phyloP scores from a whole-genome alignment of 2,797 vertebrate genomes.

The Aldrovandia affinis region DNA sequence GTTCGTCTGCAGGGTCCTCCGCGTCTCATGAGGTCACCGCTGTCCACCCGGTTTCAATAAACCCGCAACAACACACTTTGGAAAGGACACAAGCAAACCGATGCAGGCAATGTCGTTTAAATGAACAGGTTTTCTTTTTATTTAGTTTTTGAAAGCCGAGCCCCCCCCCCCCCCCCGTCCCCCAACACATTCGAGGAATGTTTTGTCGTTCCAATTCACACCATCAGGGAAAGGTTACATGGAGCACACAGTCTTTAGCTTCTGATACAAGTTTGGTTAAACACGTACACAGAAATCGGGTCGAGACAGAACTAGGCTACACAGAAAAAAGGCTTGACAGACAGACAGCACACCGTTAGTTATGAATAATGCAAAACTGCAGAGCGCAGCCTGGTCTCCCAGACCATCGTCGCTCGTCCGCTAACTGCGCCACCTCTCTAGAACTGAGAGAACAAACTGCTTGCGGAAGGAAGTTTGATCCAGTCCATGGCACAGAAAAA shows the following conservation, averaged over 20 bases:
- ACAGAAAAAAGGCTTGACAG: neutral
- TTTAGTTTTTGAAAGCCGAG: conserved; percentile 47
- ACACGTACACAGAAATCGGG: conserved; percentile 26
- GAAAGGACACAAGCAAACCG: conserved; percentile 5
- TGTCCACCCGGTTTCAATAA: neutral
- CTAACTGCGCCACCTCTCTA: neutral
- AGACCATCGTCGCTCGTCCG: neutral
- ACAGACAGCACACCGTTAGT: neutral
- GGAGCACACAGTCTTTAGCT: conserved; percentile 28
- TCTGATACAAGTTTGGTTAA: conserved; percentile 30
- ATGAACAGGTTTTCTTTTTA: conserved; percentile 43
- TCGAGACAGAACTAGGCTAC: neutral
- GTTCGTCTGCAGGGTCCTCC: too few species aligned
- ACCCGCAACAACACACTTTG: neutral
- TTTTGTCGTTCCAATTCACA: conserved; percentile 37
- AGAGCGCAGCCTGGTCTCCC: neutral
- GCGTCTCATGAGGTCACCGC: neutral
- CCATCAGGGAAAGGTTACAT: conserved; percentile 39
- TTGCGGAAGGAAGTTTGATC: neutral
- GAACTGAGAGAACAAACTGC: neutral
- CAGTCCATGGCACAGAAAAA: neutral
- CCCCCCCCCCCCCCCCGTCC: conserved; percentile 2
- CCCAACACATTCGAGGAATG: conserved; percentile 33
- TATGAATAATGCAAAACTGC: conserved; percentile 10
- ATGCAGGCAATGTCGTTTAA: conserved; percentile 31